Evolutionary conservation across 2,113 vertebrate species (phyloP), one percentile per base, ranked within the genome.

Genomic region (Bombycilla garrulus): DNA sequence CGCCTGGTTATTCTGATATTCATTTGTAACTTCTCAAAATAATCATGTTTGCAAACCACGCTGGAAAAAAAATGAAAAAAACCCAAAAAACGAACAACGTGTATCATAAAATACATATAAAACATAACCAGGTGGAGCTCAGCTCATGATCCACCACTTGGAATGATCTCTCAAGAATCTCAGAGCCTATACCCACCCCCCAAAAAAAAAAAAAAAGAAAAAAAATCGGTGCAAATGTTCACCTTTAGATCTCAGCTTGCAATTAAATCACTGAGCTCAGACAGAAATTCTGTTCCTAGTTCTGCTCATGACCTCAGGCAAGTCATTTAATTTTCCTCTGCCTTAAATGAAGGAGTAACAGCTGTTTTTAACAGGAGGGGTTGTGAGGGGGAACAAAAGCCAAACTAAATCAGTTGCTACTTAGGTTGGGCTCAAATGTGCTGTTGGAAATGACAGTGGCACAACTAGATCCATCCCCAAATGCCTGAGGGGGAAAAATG

Each of bases 281-380:
- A 38, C 50, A 81, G 76, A 71, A 33, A 15, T 65, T 74, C 82
- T 83, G 42, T 31, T 94, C 67, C 54, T 33, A 29, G 16, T 22
- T 91, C 70, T 74, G 60, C 60, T 54, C n/a, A 3, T 66, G 82
- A 95, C 64, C 76, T 73, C 8, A 0, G 80, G 91, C 69, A 10
- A 89, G 47, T 45, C 1, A 89, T 84, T 84, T 84, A 8, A 66
- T 69, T 86, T 84, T 78, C 87, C 60, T 71, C 64, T 65, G 23
- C 58, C 67, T 96, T 73, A 88, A 93, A 88, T 21, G 67, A 70
- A 88, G 51, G 47, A 81, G n/a, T n/a, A 96, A 90, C 71, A 95
- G 62, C 82, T 96, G 86, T 67, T 94, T 85, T 93, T 73, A 92
- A 83, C 90, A 94, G 71, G 70, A 90, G 81, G 87, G 78, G 47